Evolutionary conservation across 2,797 vertebrate species (phyloP).

Genomic region (Sebastes iracundus): DNA sequence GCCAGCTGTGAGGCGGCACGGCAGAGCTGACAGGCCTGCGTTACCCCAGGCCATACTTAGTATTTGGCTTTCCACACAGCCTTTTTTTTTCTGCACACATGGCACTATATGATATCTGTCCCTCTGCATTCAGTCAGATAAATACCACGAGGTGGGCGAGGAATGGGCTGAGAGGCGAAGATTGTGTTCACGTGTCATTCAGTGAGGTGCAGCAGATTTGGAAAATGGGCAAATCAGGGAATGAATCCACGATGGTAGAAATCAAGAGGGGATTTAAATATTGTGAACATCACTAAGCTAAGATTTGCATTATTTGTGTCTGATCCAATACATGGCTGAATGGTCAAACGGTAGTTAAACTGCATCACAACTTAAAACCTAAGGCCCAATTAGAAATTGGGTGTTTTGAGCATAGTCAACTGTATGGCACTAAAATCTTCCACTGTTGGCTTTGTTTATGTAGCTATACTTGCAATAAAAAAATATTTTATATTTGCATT

Average conservation of each 20-base stretch:
- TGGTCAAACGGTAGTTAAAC: background rate
- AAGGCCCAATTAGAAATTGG: background rate
- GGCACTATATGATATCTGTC: constrained; percentile 81
- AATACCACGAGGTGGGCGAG: constrained; percentile 78
- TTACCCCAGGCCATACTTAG: constrained; percentile 75
- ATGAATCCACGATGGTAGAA: constrained; percentile 12
- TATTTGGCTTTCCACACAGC: constrained; percentile 76
- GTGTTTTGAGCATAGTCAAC: background rate
- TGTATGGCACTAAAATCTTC: background rate
- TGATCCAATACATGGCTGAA: background rate
- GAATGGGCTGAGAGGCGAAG: constrained; percentile 24
- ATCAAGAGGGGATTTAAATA: constrained; percentile 6
- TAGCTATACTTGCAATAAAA: background rate
- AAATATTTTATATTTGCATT: background rate
- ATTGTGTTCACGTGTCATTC: constrained; percentile 37
- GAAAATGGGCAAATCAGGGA: constrained; percentile 2
- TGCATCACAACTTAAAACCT: background rate
- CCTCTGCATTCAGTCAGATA: constrained; percentile 77
- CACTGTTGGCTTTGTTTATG: background rate
- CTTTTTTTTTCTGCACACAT: constrained; percentile 69
- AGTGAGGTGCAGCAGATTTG: constrained; percentile 11
- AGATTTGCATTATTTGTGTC: background rate
- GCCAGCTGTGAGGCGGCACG: constrained; percentile 63
- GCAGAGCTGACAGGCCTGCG: constrained; percentile 77
- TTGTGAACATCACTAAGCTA: background rate